These are phyloP conservation scores for Manis pentadactyla DNA, from an alignment of 2,797 vertebrate species.

Conservation along the genomic window DNA sequence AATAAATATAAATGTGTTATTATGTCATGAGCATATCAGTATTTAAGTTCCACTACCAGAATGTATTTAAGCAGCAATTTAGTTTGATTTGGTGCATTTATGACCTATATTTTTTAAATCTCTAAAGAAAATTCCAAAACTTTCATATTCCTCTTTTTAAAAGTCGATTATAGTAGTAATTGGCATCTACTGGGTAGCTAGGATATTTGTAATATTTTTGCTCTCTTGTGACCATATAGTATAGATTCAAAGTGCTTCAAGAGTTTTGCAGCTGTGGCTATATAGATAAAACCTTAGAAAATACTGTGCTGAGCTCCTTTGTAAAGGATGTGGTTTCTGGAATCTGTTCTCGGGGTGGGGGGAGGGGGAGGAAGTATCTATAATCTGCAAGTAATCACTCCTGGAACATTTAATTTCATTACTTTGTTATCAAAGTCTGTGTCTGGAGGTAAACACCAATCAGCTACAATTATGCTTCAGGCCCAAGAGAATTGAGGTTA, in stretches of 20 bases:
- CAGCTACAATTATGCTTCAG: constrained; percentile 61
- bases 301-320: background rate
- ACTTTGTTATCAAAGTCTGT: constrained; percentile 54
- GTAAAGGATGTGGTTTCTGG: background rate
- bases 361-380: background rate
- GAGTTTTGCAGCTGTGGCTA: background rate
- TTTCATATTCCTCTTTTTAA: background rate
- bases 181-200: background rate
- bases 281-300: background rate
- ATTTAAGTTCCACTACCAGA: background rate
- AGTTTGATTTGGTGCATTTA: background rate
- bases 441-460: constrained; percentile 63
- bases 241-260: background rate
- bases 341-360: background rate
- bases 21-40: background rate
- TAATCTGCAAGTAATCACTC: constrained; percentile 28
- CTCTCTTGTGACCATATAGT: background rate
- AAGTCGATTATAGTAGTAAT: background rate
- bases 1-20: background rate
- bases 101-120: background rate
- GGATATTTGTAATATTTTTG: background rate
- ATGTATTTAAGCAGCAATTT: background rate
- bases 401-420: constrained; percentile 63
- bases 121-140: background rate
- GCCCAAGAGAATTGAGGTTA: constrained; percentile 63